Percentiles rank a stretch among this genome's conserved stretches.
Conservation (phyloP, 2,797 vertebrate genomes). For the Rallus crepitans region DNA sequence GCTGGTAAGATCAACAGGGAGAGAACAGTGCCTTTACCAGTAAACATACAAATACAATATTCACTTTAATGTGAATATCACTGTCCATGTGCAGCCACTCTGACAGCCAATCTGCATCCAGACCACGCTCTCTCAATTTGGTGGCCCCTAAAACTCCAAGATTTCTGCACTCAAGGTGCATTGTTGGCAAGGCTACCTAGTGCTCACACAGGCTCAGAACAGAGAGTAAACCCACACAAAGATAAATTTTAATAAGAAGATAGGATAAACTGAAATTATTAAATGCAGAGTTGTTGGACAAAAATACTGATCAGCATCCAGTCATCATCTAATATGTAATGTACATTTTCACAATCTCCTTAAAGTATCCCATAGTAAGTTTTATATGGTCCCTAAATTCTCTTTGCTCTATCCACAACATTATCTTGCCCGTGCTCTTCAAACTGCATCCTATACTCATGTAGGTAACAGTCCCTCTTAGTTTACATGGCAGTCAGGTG, state of each 20-base stretch:
- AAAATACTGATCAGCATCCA: background rate
- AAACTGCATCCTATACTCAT: background rate
- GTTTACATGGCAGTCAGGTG: background rate
- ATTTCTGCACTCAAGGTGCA: fast-evolving
- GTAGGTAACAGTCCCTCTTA: background rate
- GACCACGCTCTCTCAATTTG: fast-evolving
- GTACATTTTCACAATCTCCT: background rate
- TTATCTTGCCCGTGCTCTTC: background rate
- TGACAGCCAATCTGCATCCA: background rate
- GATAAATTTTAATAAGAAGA: background rate
- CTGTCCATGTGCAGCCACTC: background rate
- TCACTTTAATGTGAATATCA: background rate
- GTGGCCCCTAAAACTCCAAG: fast-evolving
- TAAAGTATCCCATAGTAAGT: background rate
- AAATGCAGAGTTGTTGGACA: background rate
- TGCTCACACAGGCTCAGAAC: background rate
- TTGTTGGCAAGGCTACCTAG: background rate
- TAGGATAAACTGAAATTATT: background rate
- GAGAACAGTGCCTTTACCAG: background rate
- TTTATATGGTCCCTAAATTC: background rate
- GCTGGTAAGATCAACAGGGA: background rate
- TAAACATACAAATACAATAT: background rate
- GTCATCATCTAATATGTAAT: background rate
- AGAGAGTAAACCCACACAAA: background rate
- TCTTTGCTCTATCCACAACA: background rate